Evolutionary conservation across 2,797 vertebrate species (phyloP), one percentile per base, ranked within the genome.

Genomic region (Gallinago solitaria): DNA sequence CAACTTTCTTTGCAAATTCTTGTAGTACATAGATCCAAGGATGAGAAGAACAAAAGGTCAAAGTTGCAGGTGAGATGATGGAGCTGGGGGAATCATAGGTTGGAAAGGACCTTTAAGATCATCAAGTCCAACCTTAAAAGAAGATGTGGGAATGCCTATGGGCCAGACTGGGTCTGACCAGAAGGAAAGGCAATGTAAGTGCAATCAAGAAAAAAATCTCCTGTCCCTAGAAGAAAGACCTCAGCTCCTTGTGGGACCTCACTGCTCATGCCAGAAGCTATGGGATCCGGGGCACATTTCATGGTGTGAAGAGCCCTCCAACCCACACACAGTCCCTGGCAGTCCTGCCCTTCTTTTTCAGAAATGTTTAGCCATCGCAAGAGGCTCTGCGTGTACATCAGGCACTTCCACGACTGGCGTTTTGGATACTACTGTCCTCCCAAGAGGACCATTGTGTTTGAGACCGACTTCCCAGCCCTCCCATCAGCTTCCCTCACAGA

Each of bases 321-420:
- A 13, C 25, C 18, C 32, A 27, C 3, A 0, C 32, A 3, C 2
- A 13, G 20, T 33, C 57, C 32, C 59, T 12, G n/a, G 3, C 51
- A 41, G 67, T 11, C 35, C 61, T 45, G 21, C 7, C 2, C n/a
- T 85, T 21, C 8, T 7, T 1, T n/a, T 48, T 56, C 7, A 74
- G 50, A 25, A 30, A 7, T 33, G 4, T 16, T 35, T 14, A 74
- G 16, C 0, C 1, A 37, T 12, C 4, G 0, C 8, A 1, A 2
- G 41, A 0, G 4, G 37, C 50, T 6, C 11, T 4, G 24, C 13
- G 28, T 9, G 28, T 12, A 10, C 30, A 37, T 10, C 53, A 39
- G 33, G 32, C 63, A 9, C 14, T 79, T 28, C 79, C 59, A 63
- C 1, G 0, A 4, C 41, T 5, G 33, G 11, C 4, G 0, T 48